A percentile compares a stretch with the other conserved stretches of the same genome.
Evolutionary conservation across 2,113 vertebrate genomes (phyloP).

Genomic region (Crotophaga sulcirostris): DNA sequence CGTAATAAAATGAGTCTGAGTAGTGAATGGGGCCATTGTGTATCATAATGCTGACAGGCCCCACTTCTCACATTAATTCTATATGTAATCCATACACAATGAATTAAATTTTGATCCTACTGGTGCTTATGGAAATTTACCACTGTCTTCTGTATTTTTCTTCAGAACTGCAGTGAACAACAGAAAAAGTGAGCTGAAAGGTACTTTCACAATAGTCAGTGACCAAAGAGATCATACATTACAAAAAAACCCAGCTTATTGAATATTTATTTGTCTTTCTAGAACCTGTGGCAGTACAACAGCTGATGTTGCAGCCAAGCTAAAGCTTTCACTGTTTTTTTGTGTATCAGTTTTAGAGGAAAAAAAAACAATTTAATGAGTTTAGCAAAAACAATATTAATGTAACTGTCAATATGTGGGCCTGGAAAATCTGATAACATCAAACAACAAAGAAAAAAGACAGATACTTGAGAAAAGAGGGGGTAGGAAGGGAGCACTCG

Average conservation of each 20-base stretch:
- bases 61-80: background rate
- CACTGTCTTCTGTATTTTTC: background rate
- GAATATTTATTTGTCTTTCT: background rate
- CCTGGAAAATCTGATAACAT: background rate
- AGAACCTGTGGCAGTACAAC: background rate
- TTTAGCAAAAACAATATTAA: background rate
- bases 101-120: background rate
- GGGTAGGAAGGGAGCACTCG: background rate
- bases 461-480: background rate
- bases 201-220: background rate
- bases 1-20: background rate
- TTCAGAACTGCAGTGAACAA: background rate
- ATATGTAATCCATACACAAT: rapidly evolving
- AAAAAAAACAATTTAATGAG: background rate
- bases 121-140: background rate
- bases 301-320: background rate
- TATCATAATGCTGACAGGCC: background rate
- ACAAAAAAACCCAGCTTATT: background rate
- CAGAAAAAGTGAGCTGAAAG: background rate
- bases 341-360: background rate
- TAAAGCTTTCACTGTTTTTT: background rate
- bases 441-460: background rate
- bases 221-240: background rate
- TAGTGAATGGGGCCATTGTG: background rate
- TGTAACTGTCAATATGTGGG: background rate